These are phyloP conservation scores for Glyphotaelius pellucidus DNA, from an alignment of 2,888 invertebrate genomes.

Conservation along the genomic window DNA sequence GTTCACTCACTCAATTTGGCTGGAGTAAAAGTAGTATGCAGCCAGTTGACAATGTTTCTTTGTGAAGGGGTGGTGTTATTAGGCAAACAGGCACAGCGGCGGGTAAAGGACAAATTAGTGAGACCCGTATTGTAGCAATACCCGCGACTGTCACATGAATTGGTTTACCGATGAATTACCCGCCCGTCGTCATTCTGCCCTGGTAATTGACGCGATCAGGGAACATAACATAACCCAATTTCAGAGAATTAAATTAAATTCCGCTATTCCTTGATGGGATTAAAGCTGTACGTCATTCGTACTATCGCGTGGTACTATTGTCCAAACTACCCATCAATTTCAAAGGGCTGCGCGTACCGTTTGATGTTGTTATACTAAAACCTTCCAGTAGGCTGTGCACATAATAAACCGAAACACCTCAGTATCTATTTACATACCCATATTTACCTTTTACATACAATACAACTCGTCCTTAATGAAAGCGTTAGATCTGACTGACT, in stretches of 20 bases:
- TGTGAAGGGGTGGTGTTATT: conserved; percentile 41
- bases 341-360: conserved; percentile 22
- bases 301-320: background rate
- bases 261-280: conserved; percentile 27
- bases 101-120: conserved; percentile 56
- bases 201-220: conserved; percentile 43
- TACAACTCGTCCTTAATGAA: conserved; percentile 39
- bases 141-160: conserved; percentile 51
- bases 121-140: conserved; percentile 46
- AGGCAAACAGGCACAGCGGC: conserved; percentile 53
- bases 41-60: conserved; percentile 53
- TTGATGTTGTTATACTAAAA: conserved; percentile 32
- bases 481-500: background rate
- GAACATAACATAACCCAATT: conserved; percentile 34
- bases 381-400: background rate
- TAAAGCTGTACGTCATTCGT: background rate
- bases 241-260: conserved; percentile 41
- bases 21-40: background rate
- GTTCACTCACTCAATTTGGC: conserved; percentile 43
- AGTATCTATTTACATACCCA: conserved; percentile 31
- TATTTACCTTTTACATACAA: conserved; percentile 44
- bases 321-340: conserved; percentile 31
- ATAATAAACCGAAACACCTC: conserved; percentile 41
- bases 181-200: conserved; percentile 26
- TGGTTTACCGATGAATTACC: conserved; percentile 52